Conservation (phyloP, 2,888 invertebrate species). For the Eupithecia abbreviata region DNA sequence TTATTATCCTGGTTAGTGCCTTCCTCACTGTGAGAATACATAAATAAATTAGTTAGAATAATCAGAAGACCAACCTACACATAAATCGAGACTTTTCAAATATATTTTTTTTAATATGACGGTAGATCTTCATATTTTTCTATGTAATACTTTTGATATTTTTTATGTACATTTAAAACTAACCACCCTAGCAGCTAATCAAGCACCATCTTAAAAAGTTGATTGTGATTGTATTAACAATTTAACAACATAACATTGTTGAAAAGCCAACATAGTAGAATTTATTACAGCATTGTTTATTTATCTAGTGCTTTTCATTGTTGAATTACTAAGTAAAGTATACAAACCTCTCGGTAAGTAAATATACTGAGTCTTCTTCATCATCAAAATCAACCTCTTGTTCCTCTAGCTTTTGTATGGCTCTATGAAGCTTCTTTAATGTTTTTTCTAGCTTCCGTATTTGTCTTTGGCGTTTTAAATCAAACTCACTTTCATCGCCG, state of each 20-base stretch:
- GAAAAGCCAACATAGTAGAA: not conserved
- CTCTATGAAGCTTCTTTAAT: slow-evolving; percentile 85
- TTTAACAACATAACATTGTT: not conserved
- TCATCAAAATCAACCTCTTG: slow-evolving; percentile 89
- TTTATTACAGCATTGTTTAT: not conserved
- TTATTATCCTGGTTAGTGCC: slow-evolving; percentile 45
- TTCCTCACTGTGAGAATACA: slow-evolving; percentile 49
- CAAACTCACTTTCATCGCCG: slow-evolving; percentile 66
- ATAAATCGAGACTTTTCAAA: not conserved
- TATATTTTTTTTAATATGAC: not conserved
- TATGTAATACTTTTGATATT: not conserved
- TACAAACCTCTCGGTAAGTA: slow-evolving; percentile 85
- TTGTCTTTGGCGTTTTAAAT: slow-evolving; percentile 78
- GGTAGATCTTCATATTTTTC: not conserved
- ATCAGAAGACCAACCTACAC: not conserved
- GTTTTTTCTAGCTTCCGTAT: slow-evolving; percentile 84
- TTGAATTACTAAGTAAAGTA: not conserved
- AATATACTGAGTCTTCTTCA: slow-evolving; percentile 88
- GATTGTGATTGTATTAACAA: not conserved
- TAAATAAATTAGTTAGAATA: slow-evolving; percentile 7
- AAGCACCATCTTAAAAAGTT: not conserved
- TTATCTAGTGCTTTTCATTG: slow-evolving; percentile 26
- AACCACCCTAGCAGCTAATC: not conserved
- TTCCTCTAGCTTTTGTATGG: slow-evolving; percentile 87
- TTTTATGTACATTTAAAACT: not conserved